Evolutionary conservation across 2,113 vertebrate species (phyloP).

Genomic region (Lepus americanus): DNA sequence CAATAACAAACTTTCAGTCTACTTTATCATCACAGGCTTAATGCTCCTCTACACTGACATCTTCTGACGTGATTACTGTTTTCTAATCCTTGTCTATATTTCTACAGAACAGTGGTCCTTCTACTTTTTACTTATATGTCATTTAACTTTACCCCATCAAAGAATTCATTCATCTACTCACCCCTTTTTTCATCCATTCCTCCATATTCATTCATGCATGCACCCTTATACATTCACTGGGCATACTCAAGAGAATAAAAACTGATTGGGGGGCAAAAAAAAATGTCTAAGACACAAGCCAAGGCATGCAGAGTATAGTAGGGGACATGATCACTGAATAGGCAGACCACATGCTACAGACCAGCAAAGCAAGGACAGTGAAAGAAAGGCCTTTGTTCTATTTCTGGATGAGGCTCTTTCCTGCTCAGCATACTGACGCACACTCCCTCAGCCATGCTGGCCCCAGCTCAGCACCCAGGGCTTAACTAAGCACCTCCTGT

Average conservation of each 20-base stretch:
- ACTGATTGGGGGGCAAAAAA: neutral
- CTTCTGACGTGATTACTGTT: too few species aligned
- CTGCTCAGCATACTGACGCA: too few species aligned
- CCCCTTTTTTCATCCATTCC: neutral
- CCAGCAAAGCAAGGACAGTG: neutral
- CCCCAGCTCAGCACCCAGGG: neutral
- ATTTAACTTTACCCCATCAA: neutral
- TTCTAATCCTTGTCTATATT: too few species aligned
- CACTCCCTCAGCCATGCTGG: neutral
- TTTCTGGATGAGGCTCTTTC: neutral
- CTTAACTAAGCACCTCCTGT: neutral
- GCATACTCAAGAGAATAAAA: neutral
- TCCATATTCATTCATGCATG: neutral
- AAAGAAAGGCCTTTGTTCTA: neutral
- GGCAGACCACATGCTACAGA: neutral
- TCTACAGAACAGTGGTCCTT: too few species aligned
- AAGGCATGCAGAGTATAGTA: neutral
- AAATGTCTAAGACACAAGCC: neutral
- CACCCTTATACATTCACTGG: neutral
- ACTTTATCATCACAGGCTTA: too few species aligned
- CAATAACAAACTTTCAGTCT: too few species aligned
- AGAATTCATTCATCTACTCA: neutral
- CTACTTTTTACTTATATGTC: neutral
- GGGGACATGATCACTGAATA: neutral
- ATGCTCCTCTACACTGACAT: too few species aligned